A percentile compares a stretch with the other conserved stretches of the same genome.
Conservation (phyloP, 2,888 invertebrate genomes). For the Myathropa florea region DNA sequence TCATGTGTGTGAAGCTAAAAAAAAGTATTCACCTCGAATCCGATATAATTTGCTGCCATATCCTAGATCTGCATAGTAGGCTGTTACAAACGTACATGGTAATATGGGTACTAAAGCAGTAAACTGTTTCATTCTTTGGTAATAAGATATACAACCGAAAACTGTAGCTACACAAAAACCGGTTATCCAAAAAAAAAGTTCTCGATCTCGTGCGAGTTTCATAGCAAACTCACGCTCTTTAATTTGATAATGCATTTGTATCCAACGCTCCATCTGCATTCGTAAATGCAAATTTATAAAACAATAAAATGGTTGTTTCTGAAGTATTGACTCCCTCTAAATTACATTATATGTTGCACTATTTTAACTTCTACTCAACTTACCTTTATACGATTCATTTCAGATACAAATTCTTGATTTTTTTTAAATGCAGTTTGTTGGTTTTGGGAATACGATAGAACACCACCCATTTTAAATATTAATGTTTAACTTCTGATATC, state of each 20-base stretch:
- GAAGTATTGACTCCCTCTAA: not conserved
- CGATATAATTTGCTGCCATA: conserved; percentile 89
- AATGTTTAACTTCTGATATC: not conserved
- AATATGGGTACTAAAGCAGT: conserved; percentile 85
- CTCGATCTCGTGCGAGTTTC: conserved; percentile 86
- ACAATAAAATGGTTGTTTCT: not conserved
- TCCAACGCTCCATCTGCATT: conserved; percentile 87
- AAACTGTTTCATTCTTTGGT: conserved; percentile 84
- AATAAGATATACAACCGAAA: conserved; percentile 82
- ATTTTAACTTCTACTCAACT: not conserved
- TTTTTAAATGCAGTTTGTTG: conserved; percentile 38
- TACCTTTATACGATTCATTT: conserved; percentile 66
- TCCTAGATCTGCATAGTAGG: conserved; percentile 88
- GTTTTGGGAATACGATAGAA: not conserved
- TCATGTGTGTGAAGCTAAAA: not conserved
- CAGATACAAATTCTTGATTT: conserved; percentile 56
- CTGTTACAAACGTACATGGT: conserved; percentile 87
- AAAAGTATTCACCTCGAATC: conserved; percentile 83
- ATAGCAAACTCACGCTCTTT: conserved; percentile 87
- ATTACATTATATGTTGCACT: not conserved
- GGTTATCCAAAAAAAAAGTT: conserved; percentile 87
- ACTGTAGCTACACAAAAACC: conserved; percentile 85
- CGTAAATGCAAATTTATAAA: conserved; percentile 13
- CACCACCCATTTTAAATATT: conserved; percentile 42
- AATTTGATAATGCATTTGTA: conserved; percentile 90